Percentiles rank a stretch among this genome's conserved stretches.
Conservation (phyloP, 2,888 invertebrate genomes). For the Plebejus melissa region DNA sequence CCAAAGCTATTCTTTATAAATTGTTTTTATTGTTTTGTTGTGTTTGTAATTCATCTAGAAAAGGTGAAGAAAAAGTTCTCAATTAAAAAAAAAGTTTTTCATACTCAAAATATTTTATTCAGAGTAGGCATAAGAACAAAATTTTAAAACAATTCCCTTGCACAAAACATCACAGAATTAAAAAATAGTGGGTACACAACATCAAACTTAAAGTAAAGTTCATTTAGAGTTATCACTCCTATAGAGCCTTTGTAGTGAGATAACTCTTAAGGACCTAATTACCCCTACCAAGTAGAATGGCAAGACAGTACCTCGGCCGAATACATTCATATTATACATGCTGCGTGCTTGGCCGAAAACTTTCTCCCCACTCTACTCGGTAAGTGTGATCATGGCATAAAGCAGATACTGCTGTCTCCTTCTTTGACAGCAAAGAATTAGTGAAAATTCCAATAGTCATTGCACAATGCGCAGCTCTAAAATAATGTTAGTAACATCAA, state of each 20-base stretch:
- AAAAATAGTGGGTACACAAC: slow-evolving; percentile 40
- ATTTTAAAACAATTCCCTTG: slow-evolving; percentile 64
- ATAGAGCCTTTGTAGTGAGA: not conserved
- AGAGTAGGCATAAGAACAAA: slow-evolving; percentile 53
- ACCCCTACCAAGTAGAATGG: too few relatives aligned
- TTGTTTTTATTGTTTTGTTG: not conserved
- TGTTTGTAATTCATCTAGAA: not conserved
- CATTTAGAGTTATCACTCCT: not conserved
- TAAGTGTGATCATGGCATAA: too few relatives aligned
- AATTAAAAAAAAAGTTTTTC: slow-evolving; percentile 29
- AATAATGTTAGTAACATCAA: slow-evolving; percentile 30
- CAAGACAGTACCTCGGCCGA: too few relatives aligned
- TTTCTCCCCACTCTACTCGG: too few relatives aligned
- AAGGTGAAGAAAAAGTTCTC: not conserved
- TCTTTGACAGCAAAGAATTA: not conserved
- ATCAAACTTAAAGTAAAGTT: not conserved
- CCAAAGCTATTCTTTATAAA: not conserved
- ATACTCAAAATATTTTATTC: slow-evolving; percentile 71
- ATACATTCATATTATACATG: too few relatives aligned
- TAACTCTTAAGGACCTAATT: too few relatives aligned
- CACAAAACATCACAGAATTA: slow-evolving; percentile 68
- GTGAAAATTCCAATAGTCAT: not conserved
- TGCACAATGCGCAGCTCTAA: not conserved
- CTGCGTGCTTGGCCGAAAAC: too few relatives aligned
- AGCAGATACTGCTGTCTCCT: too few relatives aligned